Evolutionary conservation across 2,888 invertebrate genomes (phyloP).

Genomic region (Dasypolia templi): DNA sequence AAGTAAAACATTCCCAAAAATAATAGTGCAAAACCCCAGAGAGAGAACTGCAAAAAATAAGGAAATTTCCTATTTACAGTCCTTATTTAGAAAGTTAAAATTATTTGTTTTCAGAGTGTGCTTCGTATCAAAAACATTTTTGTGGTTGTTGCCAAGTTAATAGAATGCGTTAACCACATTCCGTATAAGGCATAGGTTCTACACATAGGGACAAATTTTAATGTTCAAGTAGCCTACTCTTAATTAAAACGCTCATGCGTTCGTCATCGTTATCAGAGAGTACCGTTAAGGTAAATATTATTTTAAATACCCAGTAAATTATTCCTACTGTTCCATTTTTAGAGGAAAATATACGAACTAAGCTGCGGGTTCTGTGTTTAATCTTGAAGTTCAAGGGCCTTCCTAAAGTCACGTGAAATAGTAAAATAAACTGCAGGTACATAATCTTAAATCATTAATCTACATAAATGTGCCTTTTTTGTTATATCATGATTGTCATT

Average conservation of each 20-base stretch:
- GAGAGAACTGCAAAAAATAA: not conserved
- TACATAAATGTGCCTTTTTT: not conserved
- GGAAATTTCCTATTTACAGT: not conserved
- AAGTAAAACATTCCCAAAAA: not conserved
- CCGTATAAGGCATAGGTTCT: not conserved
- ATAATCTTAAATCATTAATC: not conserved
- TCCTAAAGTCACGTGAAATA: not conserved
- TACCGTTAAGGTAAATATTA: conserved; percentile 42
- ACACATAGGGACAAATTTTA: not conserved
- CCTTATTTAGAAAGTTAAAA: too few species aligned
- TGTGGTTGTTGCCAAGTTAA: not conserved
- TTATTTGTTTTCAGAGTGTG: too few species aligned
- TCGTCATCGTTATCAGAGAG: not conserved
- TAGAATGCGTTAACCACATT: not conserved
- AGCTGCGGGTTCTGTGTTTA: not conserved
- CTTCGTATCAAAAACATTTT: too few species aligned
- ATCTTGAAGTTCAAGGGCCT: conserved; percentile 8
- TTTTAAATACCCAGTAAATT: conserved; percentile 17
- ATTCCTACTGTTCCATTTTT: conserved; percentile 13
- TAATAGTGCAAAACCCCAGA: not conserved
- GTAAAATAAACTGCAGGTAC: not conserved
- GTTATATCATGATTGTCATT: not conserved
- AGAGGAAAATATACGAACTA: conserved; percentile 29
- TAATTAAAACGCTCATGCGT: conserved; percentile 19
- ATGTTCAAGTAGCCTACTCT: not conserved